Evolutionary conservation across 2,888 invertebrate species (phyloP).

Genomic region (Drosophila barbarae): DNA sequence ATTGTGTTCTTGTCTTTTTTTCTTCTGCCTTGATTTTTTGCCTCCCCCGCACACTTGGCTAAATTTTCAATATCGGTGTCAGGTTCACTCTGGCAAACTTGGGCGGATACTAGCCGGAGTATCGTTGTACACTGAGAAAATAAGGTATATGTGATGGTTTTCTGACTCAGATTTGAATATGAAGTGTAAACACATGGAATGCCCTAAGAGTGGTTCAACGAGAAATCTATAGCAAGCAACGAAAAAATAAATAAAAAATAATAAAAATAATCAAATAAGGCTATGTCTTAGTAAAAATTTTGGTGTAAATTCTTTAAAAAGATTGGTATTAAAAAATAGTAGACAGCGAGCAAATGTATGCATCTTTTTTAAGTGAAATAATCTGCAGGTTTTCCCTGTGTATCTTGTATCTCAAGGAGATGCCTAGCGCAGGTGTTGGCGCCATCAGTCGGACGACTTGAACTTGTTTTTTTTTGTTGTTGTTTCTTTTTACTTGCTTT

Average conservation of each 20-base stretch:
- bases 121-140: constrained; percentile 17
- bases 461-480: constrained; percentile 21
- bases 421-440: constrained; percentile 58
- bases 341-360: no score
- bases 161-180: no score
- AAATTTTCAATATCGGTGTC: constrained; percentile 60
- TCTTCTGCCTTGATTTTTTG: neutral
- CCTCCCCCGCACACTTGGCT: constrained; percentile 13
- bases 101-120: constrained; percentile 19
- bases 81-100: constrained; percentile 20
- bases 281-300: no score
- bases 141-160: neutral
- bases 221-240: no score
- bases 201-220: no score
- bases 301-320: no score
- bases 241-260: no score
- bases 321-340: no score
- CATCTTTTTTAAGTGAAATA: neutral
- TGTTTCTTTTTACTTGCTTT: constrained; percentile 17
- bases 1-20: constrained; percentile 37
- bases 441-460: constrained; percentile 33
- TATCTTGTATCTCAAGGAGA: constrained; percentile 40
- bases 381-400: constrained; percentile 9
- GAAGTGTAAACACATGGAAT: no score
- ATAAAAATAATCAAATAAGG: no score